Conservation (phyloP, 1,140 invertebrate species). For the Lucilia sericata region DNA sequence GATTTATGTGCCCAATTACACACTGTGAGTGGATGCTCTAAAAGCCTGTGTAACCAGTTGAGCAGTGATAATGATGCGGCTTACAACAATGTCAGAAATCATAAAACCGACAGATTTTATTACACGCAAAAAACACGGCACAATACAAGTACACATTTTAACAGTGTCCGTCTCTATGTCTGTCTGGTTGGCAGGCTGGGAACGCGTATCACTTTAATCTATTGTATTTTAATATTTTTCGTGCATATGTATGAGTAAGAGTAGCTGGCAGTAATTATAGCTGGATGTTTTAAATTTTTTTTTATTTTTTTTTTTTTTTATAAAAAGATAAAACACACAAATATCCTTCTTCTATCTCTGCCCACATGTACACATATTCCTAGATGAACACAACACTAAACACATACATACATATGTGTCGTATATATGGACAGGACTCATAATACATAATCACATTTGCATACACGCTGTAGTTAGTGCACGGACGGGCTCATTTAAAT, state of each 20-base stretch:
- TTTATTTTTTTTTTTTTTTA: background rate
- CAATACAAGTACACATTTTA: background rate
- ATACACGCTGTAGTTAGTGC: background rate
- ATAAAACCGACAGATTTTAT: constrained; percentile 31
- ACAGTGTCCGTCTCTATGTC: background rate
- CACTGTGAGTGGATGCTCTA: background rate
- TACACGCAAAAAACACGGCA: background rate
- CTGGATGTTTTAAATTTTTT: background rate
- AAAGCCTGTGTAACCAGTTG: background rate
- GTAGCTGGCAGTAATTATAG: background rate
- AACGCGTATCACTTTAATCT: background rate
- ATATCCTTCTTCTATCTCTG: background rate
- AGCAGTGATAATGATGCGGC: constrained; percentile 36
- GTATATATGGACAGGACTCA: too few species aligned
- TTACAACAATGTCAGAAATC: constrained; percentile 36
- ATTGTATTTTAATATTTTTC: background rate
- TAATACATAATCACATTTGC: background rate
- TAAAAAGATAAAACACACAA: background rate
- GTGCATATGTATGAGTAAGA: background rate
- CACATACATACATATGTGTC: too few species aligned
- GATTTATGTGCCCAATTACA: background rate
- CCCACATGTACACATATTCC: too few species aligned
- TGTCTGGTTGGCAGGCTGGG: background rate
- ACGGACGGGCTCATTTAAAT: background rate
- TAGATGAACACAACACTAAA: too few species aligned